Evolutionary conservation across 2,888 invertebrate species (phyloP), one percentile per base, ranked within the genome.

Genomic region (Coecobrya sp.): DNA sequence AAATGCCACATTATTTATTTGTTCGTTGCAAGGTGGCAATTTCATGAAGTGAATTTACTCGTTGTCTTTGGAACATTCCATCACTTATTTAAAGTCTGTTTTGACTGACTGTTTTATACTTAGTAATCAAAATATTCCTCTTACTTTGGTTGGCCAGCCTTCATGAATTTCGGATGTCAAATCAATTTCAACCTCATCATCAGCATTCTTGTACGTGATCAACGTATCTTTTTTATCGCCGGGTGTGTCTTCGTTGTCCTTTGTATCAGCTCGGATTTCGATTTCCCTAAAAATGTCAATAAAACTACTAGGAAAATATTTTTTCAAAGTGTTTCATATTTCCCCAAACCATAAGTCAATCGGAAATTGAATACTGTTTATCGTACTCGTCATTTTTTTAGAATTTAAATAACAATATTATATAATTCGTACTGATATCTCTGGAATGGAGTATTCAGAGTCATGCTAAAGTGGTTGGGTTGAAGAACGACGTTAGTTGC

Each of bases 91-190:
- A 3, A 49, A 49, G 7, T 10, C 11, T 11, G 4, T 59, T 59
- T n/a, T 19, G n/a, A 4, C n/a, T 19, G n/a, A 4, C n/a, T 19
- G 13, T 19, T 59, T n/a, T 19, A 19, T 59, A 19, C n/a, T 59
- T 11, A 59, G n/a, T 59, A 19, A 1, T 59, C 19, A 49, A 49
- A 49, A 25, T 49, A 30, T 70, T 49, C 13, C 19, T 52, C 90
- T 91, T 93, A 94, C 95, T 86, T 93, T 70, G 8, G 91, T 87
- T 11, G 95, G 95, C 94, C 94, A 95, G 11, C 88, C 93, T 11
- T 94, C 76, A 27, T 86, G 88, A 76, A 94, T 89, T 22, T 70
- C 62, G 25, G 94, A 92, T 42, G 93, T 93, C 11, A 95, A 70
- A 70, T 95, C 94, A 55, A 95, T 91, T 70, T 94, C 93, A 76